phyloP scores from a whole-genome alignment of 2,797 vertebrate genomes.

The Gymnothorax reevesii region DNA sequence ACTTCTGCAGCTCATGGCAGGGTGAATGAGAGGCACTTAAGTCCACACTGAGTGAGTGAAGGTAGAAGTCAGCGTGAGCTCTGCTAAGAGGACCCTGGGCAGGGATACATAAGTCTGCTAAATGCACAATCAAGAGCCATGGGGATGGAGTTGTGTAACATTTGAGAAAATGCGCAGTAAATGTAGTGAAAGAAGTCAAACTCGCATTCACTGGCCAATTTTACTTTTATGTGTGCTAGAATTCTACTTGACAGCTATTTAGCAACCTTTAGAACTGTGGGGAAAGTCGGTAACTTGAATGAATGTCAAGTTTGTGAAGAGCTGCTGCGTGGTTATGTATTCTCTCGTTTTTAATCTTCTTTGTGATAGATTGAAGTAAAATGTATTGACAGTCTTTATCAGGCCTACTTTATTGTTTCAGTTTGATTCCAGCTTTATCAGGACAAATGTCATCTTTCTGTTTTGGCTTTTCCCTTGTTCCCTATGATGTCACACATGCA shows the following conservation, averaged over 20 bases:
- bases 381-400: background rate
- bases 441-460: background rate
- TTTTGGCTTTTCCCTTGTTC: background rate
- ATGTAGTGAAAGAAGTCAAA: background rate
- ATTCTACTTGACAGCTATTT: background rate
- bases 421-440: background rate
- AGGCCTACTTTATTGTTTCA: background rate
- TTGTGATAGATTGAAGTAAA: background rate
- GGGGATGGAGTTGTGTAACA: background rate
- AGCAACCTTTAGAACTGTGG: background rate
- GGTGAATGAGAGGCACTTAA: slow-evolving; percentile 52
- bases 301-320: background rate
- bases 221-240: background rate
- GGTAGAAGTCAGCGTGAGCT: slow-evolving; percentile 51
- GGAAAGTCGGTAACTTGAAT: background rate
- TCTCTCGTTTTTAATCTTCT: background rate
- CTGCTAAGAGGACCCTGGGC: slow-evolving; percentile 37
- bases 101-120: slow-evolving; percentile 54
- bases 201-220: background rate
- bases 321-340: background rate
- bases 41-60: slow-evolving; percentile 56
- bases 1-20: slow-evolving; percentile 48
- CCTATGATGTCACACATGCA: background rate
- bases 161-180: background rate
- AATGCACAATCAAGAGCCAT: slow-evolving; percentile 47